Base-by-base conservation (phyloP, 2,888 invertebrate species). In the Lydus trimaculatus region DNA sequence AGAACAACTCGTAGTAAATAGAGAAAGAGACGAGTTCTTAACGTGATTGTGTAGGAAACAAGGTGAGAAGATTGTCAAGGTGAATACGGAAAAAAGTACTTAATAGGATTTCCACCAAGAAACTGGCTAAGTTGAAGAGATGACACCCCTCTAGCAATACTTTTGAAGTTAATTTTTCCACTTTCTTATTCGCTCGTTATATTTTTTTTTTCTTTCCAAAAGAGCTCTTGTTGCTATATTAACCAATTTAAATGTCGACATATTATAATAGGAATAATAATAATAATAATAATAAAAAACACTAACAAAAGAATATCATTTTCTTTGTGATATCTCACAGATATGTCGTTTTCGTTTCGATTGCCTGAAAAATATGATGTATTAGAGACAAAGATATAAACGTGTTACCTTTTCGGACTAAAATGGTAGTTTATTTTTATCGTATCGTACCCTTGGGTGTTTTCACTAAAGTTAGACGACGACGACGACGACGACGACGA, bases 351-450 rank as follows among this genome's bases (percentile, higher is more conserved):
- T 52, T 70, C 60, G 63, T 71, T 65, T 63, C 63, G 67, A 67
- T 71, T 65, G 65, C 65, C 31, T 58, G 66, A 25, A 56, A 69
- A 71, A 71, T 72, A 72, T 72, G 70, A 72, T 67, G 68, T 72
- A 70, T 70, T 58, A 63, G 62, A 69, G 48, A 64, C 64, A 63
- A 65, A 66, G 25, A 66, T 64, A 65, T 71, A 72, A 69, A 64
- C 66, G 66, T 71, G 68, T 72, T 72, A 71, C 69, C 65, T 71
- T 65, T 72, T 65, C 66, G 61, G 66, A 65, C 66, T 70, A 72
- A 72, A 72, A 68, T 66, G 68, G 43, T 61, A 72, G 70, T 72
- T 70, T 72, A 72, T 72, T 72, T 72, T 72, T 70, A 72, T 72
- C 67, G 70, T 68, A 72, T 66, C 43, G 69, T 58, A 70, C 72